Evolutionary conservation across 2,113 vertebrate genomes (phyloP), one percentile per base, ranked within the genome.

Genomic region (Romanogobio albipinnatus): DNA sequence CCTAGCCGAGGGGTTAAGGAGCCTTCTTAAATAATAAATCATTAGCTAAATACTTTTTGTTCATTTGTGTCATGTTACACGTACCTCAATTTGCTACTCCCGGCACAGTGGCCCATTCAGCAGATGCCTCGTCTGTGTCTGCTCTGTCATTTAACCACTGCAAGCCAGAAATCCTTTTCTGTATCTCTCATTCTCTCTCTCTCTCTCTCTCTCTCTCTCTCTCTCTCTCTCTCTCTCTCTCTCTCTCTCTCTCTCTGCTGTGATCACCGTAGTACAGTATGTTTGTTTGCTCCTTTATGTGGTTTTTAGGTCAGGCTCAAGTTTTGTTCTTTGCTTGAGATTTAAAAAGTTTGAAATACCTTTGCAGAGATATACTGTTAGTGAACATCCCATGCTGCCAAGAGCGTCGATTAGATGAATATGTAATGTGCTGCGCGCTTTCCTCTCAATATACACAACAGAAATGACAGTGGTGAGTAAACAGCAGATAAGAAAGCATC

Each of bases 31-130:
- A 93, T 94, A 94, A 95, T 94, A 95, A 94, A 95, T 94, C 93
- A 94, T 95, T 94, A 95, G 92, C 93, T 94, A 94, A 94, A 95
- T 94, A 95, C 94, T 94, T 95, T 82, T 93, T 94, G 93, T 94
- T 92, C 92, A 91, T 94, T 95, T 95, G 94, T 94, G 94, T 95
- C 93, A 88, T 92, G 92, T 95, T 95, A 94, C 94, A 94, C 94
- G 93, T 93, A 92, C 93, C 93, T 94, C 90, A 93, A 93, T 94
- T 93, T 93, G 94, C 91, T 92, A 90, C 92, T 92, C 90, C 89
- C 86, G 91, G 74, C 88, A 92, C 87, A 90, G 89, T 87, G 89
- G 88, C 82, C 89, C 51, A 17, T 53, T 90, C 84, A 83, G 62
- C 84, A 84, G 84, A 89, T 84, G 84, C 58, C 51, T 73, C 24